A percentile compares a stretch with the other conserved stretches of the same genome.
Evolutionary conservation across 2,888 invertebrate species (phyloP).

Genomic region (Pristionchus arcanus): DNA sequence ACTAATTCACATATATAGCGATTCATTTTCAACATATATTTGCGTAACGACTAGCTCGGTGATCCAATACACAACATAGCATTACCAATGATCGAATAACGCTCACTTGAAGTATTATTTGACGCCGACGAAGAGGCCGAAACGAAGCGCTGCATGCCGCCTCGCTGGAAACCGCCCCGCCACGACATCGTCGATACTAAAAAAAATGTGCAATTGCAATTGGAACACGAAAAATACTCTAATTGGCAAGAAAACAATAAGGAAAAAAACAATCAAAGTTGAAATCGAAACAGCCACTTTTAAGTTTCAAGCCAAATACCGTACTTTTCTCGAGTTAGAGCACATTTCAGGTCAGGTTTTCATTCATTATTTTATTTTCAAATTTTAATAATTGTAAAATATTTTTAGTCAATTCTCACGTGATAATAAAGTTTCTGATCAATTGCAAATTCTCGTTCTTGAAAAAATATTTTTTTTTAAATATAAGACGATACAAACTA

Average conservation of each 20-base stretch:
- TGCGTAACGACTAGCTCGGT: no score
- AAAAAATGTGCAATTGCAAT: not conserved
- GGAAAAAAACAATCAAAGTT: not conserved
- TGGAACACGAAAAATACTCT: not conserved
- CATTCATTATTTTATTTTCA: not conserved
- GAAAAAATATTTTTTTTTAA: no score
- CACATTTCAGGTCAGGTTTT: not conserved
- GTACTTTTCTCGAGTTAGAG: conserved; percentile 13
- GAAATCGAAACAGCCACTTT: not conserved
- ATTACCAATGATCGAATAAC: not conserved
- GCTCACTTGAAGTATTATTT: conserved; percentile 34
- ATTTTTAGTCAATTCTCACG: no score
- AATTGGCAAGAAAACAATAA: not conserved
- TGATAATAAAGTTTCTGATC: no score
- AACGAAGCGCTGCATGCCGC: conserved; percentile 57
- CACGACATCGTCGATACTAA: conserved; percentile 20
- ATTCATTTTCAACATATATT: no score
- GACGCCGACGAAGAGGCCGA: conserved; percentile 57
- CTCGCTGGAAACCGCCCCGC: conserved; percentile 51
- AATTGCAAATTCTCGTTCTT: no score
- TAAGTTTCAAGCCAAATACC: not conserved
- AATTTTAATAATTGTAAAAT: not conserved
- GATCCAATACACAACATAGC: no score
- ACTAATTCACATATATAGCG: no score
- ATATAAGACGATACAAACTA: no score